These are phyloP conservation scores for Danio tinwini DNA, from an alignment of 2,797 vertebrate species.

Conservation along the genomic window DNA sequence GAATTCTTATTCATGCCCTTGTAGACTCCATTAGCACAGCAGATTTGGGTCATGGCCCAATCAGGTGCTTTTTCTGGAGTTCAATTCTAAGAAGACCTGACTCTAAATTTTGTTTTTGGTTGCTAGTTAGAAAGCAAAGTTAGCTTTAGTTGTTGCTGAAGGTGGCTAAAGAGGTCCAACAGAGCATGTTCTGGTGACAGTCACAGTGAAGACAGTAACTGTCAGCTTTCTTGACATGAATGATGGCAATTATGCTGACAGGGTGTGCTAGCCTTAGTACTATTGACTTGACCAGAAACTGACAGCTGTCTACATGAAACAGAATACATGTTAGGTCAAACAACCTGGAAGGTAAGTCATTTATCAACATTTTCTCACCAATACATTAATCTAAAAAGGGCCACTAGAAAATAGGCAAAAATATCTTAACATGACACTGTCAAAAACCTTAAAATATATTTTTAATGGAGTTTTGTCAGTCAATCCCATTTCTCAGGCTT, in stretches of 20 bases:
- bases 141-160: background rate
- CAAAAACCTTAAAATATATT: slow-evolving; percentile 28
- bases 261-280: slow-evolving; percentile 19
- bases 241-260: slow-evolving; percentile 41
- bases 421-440: slow-evolving; percentile 3
- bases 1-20: slow-evolving; percentile 8
- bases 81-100: background rate
- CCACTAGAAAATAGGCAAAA: background rate
- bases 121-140: background rate
- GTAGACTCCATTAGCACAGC: slow-evolving; percentile 1
- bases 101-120: background rate
- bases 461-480: too few relatives aligned
- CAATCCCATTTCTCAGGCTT: background rate
- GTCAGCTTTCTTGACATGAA: slow-evolving; percentile 41
- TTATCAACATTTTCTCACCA: slow-evolving; percentile 26
- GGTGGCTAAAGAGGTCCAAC: background rate
- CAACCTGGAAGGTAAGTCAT: slow-evolving; percentile 9
- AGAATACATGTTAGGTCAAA: slow-evolving; percentile 22
- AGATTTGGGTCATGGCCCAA: slow-evolving; percentile 29
- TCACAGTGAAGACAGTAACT: slow-evolving; percentile 26
- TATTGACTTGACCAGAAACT: slow-evolving; percentile 46
- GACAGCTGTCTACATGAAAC: slow-evolving; percentile 38
- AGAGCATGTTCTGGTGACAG: slow-evolving; percentile 9
- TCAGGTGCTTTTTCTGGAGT: slow-evolving; percentile 1
- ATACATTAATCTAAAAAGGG: slow-evolving; percentile 8